These are phyloP conservation scores for Caenorhabditis latens DNA, from an alignment of 1,140 invertebrate species.

Conservation along the genomic window DNA sequence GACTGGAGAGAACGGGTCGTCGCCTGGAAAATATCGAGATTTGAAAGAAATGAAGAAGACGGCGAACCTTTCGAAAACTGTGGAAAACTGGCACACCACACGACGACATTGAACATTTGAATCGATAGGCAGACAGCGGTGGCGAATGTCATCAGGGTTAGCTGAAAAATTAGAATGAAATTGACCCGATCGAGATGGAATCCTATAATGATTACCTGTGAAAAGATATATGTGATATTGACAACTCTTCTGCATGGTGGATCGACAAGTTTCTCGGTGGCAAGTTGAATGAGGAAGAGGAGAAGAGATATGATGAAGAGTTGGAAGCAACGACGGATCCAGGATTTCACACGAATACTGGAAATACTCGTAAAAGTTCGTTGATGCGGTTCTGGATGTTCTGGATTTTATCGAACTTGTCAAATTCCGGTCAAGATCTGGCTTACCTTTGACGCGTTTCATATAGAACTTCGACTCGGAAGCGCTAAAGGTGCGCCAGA, in stretches of 20 bases:
- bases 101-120: slow-evolving; percentile 57
- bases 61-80: slow-evolving; percentile 28
- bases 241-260: slow-evolving; percentile 54
- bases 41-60: background rate
- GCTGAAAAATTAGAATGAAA: slow-evolving; percentile 31
- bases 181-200: too few species aligned
- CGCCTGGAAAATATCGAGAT: slow-evolving; percentile 10
- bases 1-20: slow-evolving; percentile 48
- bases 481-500: too few species aligned
- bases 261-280: slow-evolving; percentile 41
- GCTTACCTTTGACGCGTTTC: too few species aligned
- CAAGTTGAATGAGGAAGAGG: slow-evolving; percentile 49
- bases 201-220: background rate
- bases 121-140: background rate
- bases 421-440: too few species aligned
- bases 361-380: too few species aligned
- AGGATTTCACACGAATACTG: slow-evolving; percentile 59
- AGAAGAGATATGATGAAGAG: background rate
- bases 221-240: slow-evolving; percentile 61
- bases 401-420: too few species aligned
- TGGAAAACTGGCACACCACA: slow-evolving; percentile 51
- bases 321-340: slow-evolving; percentile 51
- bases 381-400: too few species aligned
- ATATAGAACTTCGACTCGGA: too few species aligned
- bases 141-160: slow-evolving; percentile 45